Evolutionary conservation across 1,140 invertebrate species (phyloP), one percentile per base, ranked within the genome.

Genomic region (Phymastichus coffea): DNA sequence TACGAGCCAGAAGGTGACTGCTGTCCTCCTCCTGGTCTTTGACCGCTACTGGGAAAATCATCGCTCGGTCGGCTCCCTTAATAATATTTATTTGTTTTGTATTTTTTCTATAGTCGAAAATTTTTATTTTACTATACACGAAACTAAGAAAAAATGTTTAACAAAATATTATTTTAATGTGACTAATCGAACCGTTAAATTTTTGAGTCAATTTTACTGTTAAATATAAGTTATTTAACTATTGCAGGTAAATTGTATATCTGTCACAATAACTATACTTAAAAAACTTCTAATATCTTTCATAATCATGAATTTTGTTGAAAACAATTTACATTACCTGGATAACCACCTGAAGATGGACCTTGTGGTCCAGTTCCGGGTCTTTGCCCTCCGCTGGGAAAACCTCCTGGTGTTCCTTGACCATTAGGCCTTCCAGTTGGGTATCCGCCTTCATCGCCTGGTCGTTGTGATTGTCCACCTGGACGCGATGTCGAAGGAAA

Each of bases 301-400:
- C n/a, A n/a, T n/a, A n/a, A n/a, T n/a, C n/a, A 33, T 33, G 6
- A 33, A 33, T 6, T 33, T 33, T 33, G 12, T 33, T 33, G 6
- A 7, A 33, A 40, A 40, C 6, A 17, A 15, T 40, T 25, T 43
- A 14, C 7, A 26, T 63, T 54, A 63, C 68, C 58, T 60, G 66
- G 66, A 38, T 62, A 67, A 30, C 54, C 66, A 30, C 48, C 53
- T 10, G 19, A 49, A 14, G 51, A 26, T 12, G 62, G 49, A 9
- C 49, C 55, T 40, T 49, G 41, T 15, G 37, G 22, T 2, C 44
- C 51, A 23, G 67, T 66, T 58, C 69, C 66, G 15, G 67, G 53
- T 63, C 63, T 66, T 55, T 33, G 65, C 59, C 64, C 43, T 64
- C 70, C 70, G n/a, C 57, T 63, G 15, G 67, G 54, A 60, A 65